Conservation (phyloP, 2,888 invertebrate species). For the Melikaiella ostensackeni region DNA sequence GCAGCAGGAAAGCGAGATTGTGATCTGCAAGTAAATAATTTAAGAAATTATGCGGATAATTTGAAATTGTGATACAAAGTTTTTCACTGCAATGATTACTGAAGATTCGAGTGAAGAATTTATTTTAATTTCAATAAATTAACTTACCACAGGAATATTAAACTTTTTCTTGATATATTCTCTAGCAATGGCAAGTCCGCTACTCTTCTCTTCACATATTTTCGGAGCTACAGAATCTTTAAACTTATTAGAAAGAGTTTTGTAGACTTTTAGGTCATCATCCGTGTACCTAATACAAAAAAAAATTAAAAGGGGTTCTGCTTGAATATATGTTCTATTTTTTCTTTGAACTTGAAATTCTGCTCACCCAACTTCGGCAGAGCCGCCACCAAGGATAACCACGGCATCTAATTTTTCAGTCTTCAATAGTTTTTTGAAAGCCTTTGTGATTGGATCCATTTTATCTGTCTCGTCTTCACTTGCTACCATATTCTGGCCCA, state of each 20-base stretch:
- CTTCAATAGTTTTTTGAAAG: constrained; percentile 83
- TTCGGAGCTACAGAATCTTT: constrained; percentile 78
- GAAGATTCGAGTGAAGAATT: constrained; percentile 34
- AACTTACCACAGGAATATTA: constrained; percentile 80
- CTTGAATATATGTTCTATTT: not conserved
- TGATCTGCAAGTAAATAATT: constrained; percentile 61
- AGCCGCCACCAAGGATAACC: constrained; percentile 87
- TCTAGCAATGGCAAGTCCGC: constrained; percentile 62
- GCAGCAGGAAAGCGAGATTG: constrained; percentile 85
- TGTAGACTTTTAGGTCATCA: constrained; percentile 75
- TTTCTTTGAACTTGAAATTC: constrained; percentile 7
- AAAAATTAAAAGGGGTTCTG: not conserved
- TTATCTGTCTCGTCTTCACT: constrained; percentile 77
- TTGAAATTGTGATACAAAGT: too few relatives aligned
- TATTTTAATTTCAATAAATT: constrained; percentile 15
- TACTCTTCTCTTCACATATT: constrained; percentile 62
- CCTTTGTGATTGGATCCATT: constrained; percentile 79
- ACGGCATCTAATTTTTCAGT: constrained; percentile 85
- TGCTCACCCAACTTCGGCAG: constrained; percentile 81
- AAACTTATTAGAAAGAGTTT: constrained; percentile 64
- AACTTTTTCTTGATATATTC: constrained; percentile 81
- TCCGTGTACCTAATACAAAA: constrained; percentile 78
- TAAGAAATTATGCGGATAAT: too few relatives aligned
- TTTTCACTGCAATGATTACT: too few relatives aligned
- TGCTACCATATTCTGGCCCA: constrained; percentile 83